Evolutionary conservation across 2,888 invertebrate genomes (phyloP).

Genomic region (Drosophila paranaensis): DNA sequence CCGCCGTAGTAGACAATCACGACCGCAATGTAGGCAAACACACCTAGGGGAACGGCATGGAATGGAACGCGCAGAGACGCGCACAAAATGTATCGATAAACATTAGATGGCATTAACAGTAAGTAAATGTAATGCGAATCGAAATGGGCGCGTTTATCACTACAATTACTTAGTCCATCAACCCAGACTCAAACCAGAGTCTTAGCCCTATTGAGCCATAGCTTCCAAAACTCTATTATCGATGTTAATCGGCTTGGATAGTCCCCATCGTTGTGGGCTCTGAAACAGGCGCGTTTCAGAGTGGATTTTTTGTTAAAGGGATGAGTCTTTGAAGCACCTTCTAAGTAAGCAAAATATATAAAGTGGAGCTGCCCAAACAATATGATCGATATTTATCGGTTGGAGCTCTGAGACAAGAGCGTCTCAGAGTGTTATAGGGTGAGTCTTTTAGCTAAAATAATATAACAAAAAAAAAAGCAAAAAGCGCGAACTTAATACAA

Average conservation of each 20-base stretch:
- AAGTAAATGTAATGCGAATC: conserved; percentile 35
- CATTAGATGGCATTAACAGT: conserved; percentile 24
- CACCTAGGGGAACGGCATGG: conserved; percentile 74
- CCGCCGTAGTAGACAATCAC: conserved; percentile 87
- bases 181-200: conserved; percentile 7
- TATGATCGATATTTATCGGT: conserved; percentile 23
- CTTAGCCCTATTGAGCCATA: conserved; percentile 8
- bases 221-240: conserved; percentile 12
- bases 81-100: conserved; percentile 40
- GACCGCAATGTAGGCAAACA: conserved; percentile 86
- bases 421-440: conserved; percentile 35
- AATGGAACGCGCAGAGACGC: conserved; percentile 35
- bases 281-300: conserved; percentile 42
- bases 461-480: conserved; percentile 22
- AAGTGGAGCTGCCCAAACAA: not conserved
- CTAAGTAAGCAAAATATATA: conserved; percentile 8
- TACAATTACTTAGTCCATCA: conserved; percentile 19
- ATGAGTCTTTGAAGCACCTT: not conserved
- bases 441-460: not conserved
- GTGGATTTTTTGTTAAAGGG: conserved; percentile 16
- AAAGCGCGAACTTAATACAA: conserved; percentile 43
- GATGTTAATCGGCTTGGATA: conserved; percentile 19
- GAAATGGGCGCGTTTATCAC: conserved; percentile 23
- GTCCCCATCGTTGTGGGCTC: conserved; percentile 31
- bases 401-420: conserved; percentile 43